Evolutionary conservation across 2,888 invertebrate genomes (phyloP), one percentile per base, ranked within the genome.

Genomic region (Nomada fucata): DNA sequence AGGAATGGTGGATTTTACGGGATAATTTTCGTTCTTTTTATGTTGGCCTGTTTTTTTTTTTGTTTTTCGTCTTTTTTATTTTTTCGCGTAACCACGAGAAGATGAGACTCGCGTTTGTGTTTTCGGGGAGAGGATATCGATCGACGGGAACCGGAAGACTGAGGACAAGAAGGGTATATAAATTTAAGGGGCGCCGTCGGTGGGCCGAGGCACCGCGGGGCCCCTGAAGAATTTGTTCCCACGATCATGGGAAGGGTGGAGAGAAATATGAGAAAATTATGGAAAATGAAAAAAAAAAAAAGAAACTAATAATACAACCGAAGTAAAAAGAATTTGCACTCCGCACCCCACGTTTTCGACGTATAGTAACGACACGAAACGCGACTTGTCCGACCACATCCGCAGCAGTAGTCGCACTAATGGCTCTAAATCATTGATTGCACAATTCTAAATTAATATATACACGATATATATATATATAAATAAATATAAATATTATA

Each of bases 381-480:
- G 85, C 83, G 86, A 85, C 86, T 84, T 83, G 88, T 87, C 86
- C 86, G 79, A 88, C 89, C 91, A 89, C 91, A 90, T 89, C 89
- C 90, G 91, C 89, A 91, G 90, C 90, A 88, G 87, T 90, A 90
- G 89, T 90, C 86, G 91, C 92, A 92, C 91, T 86, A 83, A 92
- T 90, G 91, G 92, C 92, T 92, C 91, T 91, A 91, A 47, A 90
- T 83, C 83, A 83, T 90, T 90, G 83, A 89, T 89, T 91, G 91
- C 92, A 92, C 92, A 90, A 92, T 91, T 92, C 91, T 92, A 92
- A 91, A 92, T 90, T 91, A 90, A 88, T 86, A 83, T 79, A 86
- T 79, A 82, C 59, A 76, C 61, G 55, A 78, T 68, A 82, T 82
- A 81, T 67, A 81, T 75, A 85, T 70, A 76, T 69, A 65, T 76